Percentiles rank a stretch among this genome's conserved stretches.
These are phyloP conservation scores for Brachionus rotundiformis DNA, from an alignment of 1,140 invertebrate genomes.

Conservation along the genomic window DNA sequence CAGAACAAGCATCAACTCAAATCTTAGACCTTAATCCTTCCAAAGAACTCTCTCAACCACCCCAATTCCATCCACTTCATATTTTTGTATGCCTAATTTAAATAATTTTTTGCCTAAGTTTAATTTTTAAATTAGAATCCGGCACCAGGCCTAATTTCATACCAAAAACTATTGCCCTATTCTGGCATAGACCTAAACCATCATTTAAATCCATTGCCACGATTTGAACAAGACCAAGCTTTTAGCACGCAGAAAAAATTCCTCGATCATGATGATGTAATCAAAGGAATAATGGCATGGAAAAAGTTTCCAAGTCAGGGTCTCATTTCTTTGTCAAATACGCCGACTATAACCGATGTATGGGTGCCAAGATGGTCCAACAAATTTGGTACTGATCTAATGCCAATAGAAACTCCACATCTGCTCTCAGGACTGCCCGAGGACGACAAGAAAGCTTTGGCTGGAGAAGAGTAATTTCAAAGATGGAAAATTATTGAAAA, in stretches of 20 bases:
- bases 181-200: constrained; percentile 61
- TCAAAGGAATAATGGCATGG: constrained; percentile 63
- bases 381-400: constrained; percentile 58
- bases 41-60: constrained; percentile 59
- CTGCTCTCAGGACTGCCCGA: constrained; percentile 57
- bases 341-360: constrained; percentile 61
- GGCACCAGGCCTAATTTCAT: constrained; percentile 61
- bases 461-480: constrained; percentile 55
- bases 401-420: constrained; percentile 58
- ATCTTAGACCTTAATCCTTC: constrained; percentile 56
- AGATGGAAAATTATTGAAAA: not conserved
- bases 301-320: constrained; percentile 64
- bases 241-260: constrained; percentile 60
- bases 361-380: constrained; percentile 62
- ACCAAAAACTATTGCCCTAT: constrained; percentile 60
- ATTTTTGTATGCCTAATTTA: constrained; percentile 60
- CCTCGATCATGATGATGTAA: constrained; percentile 61
- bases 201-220: constrained; percentile 61
- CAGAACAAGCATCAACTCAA: not conserved
- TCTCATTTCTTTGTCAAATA: constrained; percentile 59
- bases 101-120: not conserved
- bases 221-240: constrained; percentile 57
- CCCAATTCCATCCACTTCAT: constrained; percentile 62
- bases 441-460: constrained; percentile 57
- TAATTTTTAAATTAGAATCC: constrained; percentile 58